A percentile compares a stretch with the other conserved stretches of the same genome.
Conservation (phyloP, 2,888 invertebrate genomes). For the Deilephila elpenor region DNA sequence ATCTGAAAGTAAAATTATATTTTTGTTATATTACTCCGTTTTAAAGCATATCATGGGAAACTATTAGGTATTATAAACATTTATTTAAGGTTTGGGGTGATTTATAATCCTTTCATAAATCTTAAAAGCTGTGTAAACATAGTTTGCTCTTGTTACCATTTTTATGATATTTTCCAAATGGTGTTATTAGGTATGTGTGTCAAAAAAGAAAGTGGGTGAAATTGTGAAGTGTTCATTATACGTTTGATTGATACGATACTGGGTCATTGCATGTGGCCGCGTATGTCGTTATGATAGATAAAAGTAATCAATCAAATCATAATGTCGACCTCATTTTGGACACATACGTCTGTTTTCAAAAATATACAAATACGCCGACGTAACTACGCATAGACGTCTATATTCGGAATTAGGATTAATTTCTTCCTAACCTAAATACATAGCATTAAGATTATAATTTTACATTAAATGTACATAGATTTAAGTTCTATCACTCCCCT, state of each 20-base stretch:
- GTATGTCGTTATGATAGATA: conserved; percentile 27
- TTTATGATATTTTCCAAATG: conserved; percentile 56
- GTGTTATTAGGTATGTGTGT: conserved; percentile 65
- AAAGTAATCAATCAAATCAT: conserved; percentile 30
- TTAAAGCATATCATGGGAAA: background rate
- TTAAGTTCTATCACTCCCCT: background rate
- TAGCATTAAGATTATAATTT: too few relatives aligned
- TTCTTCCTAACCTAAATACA: background rate
- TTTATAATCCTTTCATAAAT: conserved; percentile 35
- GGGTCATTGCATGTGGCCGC: conserved; percentile 47
- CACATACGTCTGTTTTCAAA: background rate
- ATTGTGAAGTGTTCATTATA: conserved; percentile 58
- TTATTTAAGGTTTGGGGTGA: background rate
- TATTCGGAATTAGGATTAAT: background rate
- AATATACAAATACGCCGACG: background rate
- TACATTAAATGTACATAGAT: too few relatives aligned
- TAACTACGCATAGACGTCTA: background rate
- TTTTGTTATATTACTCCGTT: background rate
- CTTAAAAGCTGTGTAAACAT: conserved; percentile 46
- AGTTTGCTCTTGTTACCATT: conserved; percentile 35
- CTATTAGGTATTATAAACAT: background rate
- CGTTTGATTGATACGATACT: conserved; percentile 60
- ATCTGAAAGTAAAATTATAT: conserved; percentile 85
- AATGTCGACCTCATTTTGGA: conserved; percentile 12
- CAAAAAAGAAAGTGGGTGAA: conserved; percentile 67